These are phyloP conservation scores for Drosophila nr. perissopoda DNA, from an alignment of 2,888 invertebrate species.

Conservation along the genomic window DNA sequence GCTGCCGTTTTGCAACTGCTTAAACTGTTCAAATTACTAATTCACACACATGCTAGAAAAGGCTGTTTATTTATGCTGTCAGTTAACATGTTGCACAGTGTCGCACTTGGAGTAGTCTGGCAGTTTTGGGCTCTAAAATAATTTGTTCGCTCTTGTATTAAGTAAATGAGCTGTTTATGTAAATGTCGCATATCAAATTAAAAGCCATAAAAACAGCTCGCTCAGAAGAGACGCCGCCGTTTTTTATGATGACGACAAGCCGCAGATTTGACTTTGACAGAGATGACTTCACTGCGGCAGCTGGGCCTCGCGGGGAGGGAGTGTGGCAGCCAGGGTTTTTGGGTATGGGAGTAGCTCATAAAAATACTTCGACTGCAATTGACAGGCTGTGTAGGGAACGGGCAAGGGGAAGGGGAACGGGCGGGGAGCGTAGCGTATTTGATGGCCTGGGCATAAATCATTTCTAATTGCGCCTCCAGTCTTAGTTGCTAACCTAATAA, in stretches of 20 bases:
- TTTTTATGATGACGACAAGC: slow-evolving; percentile 61
- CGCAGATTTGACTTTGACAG: slow-evolving; percentile 45
- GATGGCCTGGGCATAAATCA: slow-evolving; percentile 71
- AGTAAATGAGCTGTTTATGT: slow-evolving; percentile 76
- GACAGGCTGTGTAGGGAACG: slow-evolving; percentile 33
- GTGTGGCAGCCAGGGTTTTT: neutral
- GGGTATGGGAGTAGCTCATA: slow-evolving; percentile 35
- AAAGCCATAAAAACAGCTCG: slow-evolving; percentile 68
- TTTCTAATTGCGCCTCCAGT: slow-evolving; percentile 60
- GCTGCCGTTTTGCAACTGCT: slow-evolving; percentile 48
- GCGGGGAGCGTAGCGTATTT: slow-evolving; percentile 26
- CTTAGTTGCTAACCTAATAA: slow-evolving; percentile 18
- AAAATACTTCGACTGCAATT: slow-evolving; percentile 63
- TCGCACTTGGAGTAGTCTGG: neutral
- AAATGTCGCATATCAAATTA: slow-evolving; percentile 73
- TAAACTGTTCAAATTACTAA: slow-evolving; percentile 43
- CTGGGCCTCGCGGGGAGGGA: neutral
- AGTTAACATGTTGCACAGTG: slow-evolving; percentile 25
- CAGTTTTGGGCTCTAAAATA: slow-evolving; percentile 35
- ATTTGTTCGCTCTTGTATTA: slow-evolving; percentile 71
- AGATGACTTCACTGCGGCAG: slow-evolving; percentile 64
- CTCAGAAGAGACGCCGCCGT: slow-evolving; percentile 17
- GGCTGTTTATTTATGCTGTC: slow-evolving; percentile 31
- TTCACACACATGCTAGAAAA: slow-evolving; percentile 24
- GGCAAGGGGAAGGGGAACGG: neutral